Percentiles rank a stretch among this genome's conserved stretches.
Conservation (phyloP, 2,888 invertebrate genomes). For the Clanis bilineata region DNA sequence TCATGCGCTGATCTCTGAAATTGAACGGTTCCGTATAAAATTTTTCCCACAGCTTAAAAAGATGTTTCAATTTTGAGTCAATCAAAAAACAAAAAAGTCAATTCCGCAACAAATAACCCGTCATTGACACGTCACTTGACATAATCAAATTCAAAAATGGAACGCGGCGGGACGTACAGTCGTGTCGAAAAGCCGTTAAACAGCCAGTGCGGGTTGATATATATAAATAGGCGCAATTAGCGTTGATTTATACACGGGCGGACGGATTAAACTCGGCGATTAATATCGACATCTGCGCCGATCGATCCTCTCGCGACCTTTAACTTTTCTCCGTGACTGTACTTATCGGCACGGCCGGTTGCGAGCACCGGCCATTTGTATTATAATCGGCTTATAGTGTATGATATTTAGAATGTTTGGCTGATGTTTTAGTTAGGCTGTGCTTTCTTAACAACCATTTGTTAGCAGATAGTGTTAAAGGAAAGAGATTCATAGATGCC, state of each 20-base stretch:
- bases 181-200: constrained; percentile 40
- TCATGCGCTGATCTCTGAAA: neutral
- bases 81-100: neutral
- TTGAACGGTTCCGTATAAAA: neutral
- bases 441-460: neutral
- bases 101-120: constrained; percentile 17
- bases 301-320: constrained; percentile 73
- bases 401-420: neutral
- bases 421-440: neutral
- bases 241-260: constrained; percentile 68
- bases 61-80: neutral
- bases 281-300: constrained; percentile 74
- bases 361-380: constrained; percentile 13
- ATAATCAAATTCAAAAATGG: constrained; percentile 26
- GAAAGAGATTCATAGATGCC: too few relatives aligned
- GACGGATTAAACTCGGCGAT: constrained; percentile 72
- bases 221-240: constrained; percentile 76
- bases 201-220: constrained; percentile 58
- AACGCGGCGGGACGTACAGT: constrained; percentile 43
- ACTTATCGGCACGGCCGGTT: constrained; percentile 42
- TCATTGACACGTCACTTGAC: constrained; percentile 13
- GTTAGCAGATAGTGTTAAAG: neutral
- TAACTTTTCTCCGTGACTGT: constrained; percentile 71
- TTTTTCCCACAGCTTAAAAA: neutral
- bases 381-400: neutral